Percentiles rank a stretch among this genome's conserved stretches.
Evolutionary conservation across 1,140 invertebrate species (phyloP).

Genomic region (Monochamus saltuarius): DNA sequence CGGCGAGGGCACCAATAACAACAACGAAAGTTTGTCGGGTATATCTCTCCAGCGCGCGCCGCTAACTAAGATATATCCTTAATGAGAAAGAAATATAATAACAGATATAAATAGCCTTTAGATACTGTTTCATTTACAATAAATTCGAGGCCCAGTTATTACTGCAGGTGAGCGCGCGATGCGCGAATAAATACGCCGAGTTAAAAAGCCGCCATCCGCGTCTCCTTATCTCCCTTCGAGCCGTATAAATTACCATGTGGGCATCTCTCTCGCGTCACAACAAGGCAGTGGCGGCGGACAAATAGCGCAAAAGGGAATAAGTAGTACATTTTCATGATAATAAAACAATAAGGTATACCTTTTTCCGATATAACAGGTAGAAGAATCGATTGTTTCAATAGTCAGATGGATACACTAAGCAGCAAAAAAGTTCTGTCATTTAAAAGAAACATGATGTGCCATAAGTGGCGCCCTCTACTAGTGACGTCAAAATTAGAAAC

Average conservation of each 20-base stretch:
- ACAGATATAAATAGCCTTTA: constrained; percentile 47
- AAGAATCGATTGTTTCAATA: no score
- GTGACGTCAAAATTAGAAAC: no score
- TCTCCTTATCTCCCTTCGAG: constrained; percentile 28
- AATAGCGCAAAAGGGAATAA: neutral
- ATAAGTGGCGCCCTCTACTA: no score
- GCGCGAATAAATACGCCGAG: constrained; percentile 13
- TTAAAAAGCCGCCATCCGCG: constrained; percentile 26
- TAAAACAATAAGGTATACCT: no score
- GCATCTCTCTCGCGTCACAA: constrained; percentile 26
- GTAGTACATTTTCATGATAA: no score
- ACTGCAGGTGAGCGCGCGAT: constrained; percentile 38
- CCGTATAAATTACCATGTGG: constrained; percentile 30
- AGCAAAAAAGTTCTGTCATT: no score
- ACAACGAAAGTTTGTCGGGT: constrained; percentile 20
- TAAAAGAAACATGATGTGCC: no score
- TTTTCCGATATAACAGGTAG: no score
- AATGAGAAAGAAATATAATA: constrained; percentile 48
- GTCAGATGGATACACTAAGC: no score
- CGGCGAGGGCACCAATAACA: constrained; percentile 19
- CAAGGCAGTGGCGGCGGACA: constrained; percentile 12
- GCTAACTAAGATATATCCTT: constrained; percentile 45
- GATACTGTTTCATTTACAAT: constrained; percentile 48
- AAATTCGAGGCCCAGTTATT: constrained; percentile 44
- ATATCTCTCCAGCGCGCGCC: constrained; percentile 18